Base-by-base conservation (phyloP, 2,113 vertebrate genomes). In the Periophthalmodon schlosseri region DNA sequence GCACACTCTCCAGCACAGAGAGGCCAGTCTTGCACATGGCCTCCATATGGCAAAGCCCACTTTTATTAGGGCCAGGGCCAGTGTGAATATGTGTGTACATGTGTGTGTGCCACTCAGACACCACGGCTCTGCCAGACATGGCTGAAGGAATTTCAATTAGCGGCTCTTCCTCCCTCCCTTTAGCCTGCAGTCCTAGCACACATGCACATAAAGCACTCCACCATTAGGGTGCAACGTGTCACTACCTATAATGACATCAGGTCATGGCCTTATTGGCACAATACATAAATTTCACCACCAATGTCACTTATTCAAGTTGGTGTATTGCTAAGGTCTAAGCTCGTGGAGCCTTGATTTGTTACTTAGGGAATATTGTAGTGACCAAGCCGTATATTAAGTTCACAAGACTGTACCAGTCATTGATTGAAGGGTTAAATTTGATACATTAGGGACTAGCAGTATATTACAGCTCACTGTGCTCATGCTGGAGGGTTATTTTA, bases 71-170 rank as follows among this genome's bases (percentile, higher is more conserved):
- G 83, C 89, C 87, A 88, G 88, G 82, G 84, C 89, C 86, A 79
- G 85, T 85, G 86, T 90, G 83, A 80, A 79, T 86, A 58, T 86
- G 54, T 76, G 74, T 79, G 77, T 75, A 70, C 73, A 75, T 63
- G 66, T 81, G 58, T 75, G 68, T 89, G 88, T 85, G 88, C 85
- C 87, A 89, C 85, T 93, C 86, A 90, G 90, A 89, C 83, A 88
- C 91, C 86, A 89, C 79, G 89, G 71, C 90, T 91, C 90, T 89
- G 85, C 88, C 87, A 93, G 91, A 93, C 90, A 93, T 88, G 92
- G 90, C 88, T 91, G 90, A 90, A 92, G 93, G 92, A 93, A 92
- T 93, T 94, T 92, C 93, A 94, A 91, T 93, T 93, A 93, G 89
- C 81, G 33, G 74, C 89, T 88, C 85, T 86, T 89, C 86, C 83